Percentiles rank a stretch among this genome's conserved stretches.
phyloP scores from a whole-genome alignment of 2,113 vertebrate species.

The Jacana jacana region DNA sequence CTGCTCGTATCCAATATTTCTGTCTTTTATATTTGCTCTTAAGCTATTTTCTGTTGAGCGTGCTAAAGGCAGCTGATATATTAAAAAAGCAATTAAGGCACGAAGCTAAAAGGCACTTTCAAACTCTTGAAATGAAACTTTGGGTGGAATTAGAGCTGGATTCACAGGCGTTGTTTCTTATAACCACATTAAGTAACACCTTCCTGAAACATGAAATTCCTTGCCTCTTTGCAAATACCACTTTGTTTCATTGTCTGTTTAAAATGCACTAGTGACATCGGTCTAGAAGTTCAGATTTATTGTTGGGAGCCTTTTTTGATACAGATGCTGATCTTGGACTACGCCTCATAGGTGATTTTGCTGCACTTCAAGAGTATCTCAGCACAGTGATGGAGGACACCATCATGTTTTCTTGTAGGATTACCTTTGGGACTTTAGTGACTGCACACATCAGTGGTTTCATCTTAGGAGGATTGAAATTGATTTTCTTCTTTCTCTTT shows the following conservation, averaged over 20 bases:
- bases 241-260: not conserved
- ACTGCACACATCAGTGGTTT: slow-evolving; percentile 65
- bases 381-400: slow-evolving; percentile 43
- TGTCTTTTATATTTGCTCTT: slow-evolving; percentile 9
- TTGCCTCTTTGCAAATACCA: not conserved
- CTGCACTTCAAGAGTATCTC: slow-evolving; percentile 3
- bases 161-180: slow-evolving; percentile 14
- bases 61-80: not conserved
- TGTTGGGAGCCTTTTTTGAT: not conserved
- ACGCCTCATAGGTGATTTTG: not conserved
- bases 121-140: not conserved
- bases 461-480: slow-evolving; percentile 69
- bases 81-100: not conserved
- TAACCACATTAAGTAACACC: not conserved
- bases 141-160: slow-evolving; percentile 11
- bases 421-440: slow-evolving; percentile 53
- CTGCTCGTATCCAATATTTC: not conserved
- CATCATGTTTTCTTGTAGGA: slow-evolving; percentile 52
- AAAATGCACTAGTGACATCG: not conserved
- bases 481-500: slow-evolving; percentile 49
- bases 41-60: not conserved
- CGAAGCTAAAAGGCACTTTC: not conserved
- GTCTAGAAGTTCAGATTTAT: not conserved
- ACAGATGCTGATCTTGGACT: not conserved
- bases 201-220: not conserved